These are phyloP conservation scores for Hypsibius dujardini DNA, from an alignment of 1,140 invertebrate species.

Conservation along the genomic window DNA sequence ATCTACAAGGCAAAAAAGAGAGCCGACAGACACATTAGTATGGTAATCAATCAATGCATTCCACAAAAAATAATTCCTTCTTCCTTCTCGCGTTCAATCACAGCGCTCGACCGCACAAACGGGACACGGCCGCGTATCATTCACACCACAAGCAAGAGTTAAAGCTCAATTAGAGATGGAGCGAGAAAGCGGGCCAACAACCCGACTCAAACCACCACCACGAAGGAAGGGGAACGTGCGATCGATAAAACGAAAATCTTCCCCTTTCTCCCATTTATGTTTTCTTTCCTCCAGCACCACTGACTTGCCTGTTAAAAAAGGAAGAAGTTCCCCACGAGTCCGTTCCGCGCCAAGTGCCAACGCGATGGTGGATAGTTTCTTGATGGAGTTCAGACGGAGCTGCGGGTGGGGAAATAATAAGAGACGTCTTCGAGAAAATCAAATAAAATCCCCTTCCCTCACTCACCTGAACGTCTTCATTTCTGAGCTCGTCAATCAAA, in stretches of 20 bases:
- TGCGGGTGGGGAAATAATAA: conserved; percentile 32
- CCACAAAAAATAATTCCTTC: conserved; percentile 17
- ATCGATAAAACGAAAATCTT: no score
- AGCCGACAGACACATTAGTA: no score
- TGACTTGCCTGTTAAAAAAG: conserved; percentile 64
- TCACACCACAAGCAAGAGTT: not conserved
- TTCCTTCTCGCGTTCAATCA: no score
- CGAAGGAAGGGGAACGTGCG: no score
- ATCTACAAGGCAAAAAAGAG: conserved; percentile 39
- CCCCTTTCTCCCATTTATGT: no score
- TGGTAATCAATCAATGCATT: conserved; percentile 5
- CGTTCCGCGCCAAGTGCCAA: conserved; percentile 89
- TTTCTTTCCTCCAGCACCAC: no score
- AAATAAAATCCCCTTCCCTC: not conserved
- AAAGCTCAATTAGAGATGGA: conserved; percentile 13
- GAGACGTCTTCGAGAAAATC: not conserved
- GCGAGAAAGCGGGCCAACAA: no score
- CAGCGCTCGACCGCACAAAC: conserved; percentile 16
- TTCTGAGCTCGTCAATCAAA: conserved; percentile 94
- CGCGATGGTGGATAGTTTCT: conserved; percentile 95
- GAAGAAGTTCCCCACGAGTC: conserved; percentile 86
- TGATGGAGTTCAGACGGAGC: conserved; percentile 92
- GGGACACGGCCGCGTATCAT: not conserved
- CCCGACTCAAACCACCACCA: no score
- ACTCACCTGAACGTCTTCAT: conserved; percentile 90